Base-by-base conservation (phyloP, 2,113 vertebrate species). In the Thryonomys swinderianus region DNA sequence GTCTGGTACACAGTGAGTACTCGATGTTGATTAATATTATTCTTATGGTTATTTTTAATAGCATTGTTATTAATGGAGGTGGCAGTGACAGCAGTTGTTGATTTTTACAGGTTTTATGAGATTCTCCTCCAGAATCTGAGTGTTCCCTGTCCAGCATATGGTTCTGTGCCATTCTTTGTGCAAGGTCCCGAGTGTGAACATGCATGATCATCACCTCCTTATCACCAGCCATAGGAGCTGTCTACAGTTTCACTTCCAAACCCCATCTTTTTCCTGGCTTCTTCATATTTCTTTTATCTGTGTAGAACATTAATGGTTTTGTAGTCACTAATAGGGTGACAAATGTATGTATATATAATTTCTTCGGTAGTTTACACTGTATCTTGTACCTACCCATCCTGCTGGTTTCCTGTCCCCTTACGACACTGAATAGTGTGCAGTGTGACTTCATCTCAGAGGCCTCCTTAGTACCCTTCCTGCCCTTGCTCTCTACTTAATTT, bases 251-350 rank as follows among this genome's bases (percentile, higher is more conserved):
- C 61, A 71, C 64, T 78, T 90, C 32, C 21, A 92, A 40, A 78
- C 23, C 73, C 61, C 32, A 80, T 71, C 57, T 74, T 71, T 62
- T 89, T 21, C 67, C 45, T 73, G 73, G 27, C 32, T 81, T 71
- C 66, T 71, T 91, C 80, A 32, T 21, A 59, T 89, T 62, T 67
- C 17, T 83, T 93, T 82, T 92, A 18, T 95, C 69, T 92, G 1
- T 51, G 10, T 59, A 62, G 51, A 95, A 48, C 34, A 48, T 48
- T 37, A 91, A 55, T 89, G 55, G 23, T 40, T 81, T 90, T 69
- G 32, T 37, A 91, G 45, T 83, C 37, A 53, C 76, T 51, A n/a
- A 81, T 40, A 87, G 42, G 12, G 25, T 81, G 59, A 93, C 34
- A 5, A 12, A 37, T 69, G 18, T n/a, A 69, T 7, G 21, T 21